Percentiles rank a stretch among this genome's conserved stretches.
Evolutionary conservation across 2,888 invertebrate genomes (phyloP).

Genomic region (Nephrotoma appendiculata): DNA sequence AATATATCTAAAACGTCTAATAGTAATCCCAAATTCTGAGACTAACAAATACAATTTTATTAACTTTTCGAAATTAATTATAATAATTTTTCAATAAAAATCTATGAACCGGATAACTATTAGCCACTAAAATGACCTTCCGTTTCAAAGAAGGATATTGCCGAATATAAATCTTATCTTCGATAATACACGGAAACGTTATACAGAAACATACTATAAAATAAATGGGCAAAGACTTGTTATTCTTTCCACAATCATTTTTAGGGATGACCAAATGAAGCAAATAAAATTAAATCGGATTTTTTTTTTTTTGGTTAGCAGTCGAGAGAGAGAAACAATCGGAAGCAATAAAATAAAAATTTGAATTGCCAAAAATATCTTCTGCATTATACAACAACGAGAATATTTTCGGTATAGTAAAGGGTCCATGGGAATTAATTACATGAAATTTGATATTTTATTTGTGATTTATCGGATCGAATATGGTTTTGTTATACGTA

Average conservation of each 20-base stretch:
- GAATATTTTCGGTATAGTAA: background rate
- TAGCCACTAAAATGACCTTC: slow-evolving; percentile 9
- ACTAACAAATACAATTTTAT: background rate
- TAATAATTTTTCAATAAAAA: slow-evolving; percentile 7
- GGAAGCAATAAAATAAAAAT: background rate
- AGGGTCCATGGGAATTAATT: background rate
- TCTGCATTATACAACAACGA: background rate
- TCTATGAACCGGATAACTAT: slow-evolving; percentile 10
- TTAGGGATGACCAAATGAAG: background rate
- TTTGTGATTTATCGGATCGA: background rate
- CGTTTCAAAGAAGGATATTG: slow-evolving; percentile 6
- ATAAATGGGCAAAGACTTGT: background rate
- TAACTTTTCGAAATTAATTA: background rate
- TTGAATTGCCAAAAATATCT: background rate
- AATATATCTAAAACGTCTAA: too few relatives aligned
- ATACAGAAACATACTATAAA: background rate
- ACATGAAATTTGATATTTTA: background rate
- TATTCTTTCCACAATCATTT: background rate
- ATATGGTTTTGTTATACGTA: background rate
- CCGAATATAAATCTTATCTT: background rate
- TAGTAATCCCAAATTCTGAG: too few relatives aligned
- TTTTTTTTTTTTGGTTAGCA: background rate
- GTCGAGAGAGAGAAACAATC: background rate
- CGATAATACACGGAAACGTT: background rate
- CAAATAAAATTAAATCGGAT: background rate